These are phyloP conservation scores for Drosophila arawakana DNA, from an alignment of 1,140 invertebrate species.

Conservation along the genomic window DNA sequence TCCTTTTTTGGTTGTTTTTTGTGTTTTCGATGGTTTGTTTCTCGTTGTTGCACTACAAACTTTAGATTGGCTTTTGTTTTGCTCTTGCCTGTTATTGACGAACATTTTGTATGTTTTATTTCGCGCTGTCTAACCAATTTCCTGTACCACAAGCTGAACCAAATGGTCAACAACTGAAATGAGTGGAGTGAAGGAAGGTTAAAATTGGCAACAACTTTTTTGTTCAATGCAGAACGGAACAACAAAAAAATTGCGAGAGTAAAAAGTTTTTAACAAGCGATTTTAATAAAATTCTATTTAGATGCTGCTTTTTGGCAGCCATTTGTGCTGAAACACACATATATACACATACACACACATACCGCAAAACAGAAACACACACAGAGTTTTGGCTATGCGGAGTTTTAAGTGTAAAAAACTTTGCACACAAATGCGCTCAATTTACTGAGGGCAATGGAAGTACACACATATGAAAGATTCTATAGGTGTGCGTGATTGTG, in stretches of 20 bases:
- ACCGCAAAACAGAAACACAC: constrained; percentile 4
- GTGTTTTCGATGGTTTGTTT: neutral
- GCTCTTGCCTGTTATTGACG: constrained; percentile 69
- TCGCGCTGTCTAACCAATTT: constrained; percentile 71
- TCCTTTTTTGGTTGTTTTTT: constrained; percentile 3
- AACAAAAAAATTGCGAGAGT: constrained; percentile 14
- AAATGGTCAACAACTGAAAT: constrained; percentile 45
- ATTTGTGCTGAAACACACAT: constrained; percentile 14
- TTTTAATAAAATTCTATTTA: constrained; percentile 83
- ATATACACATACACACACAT: constrained; percentile 7
- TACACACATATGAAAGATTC: neutral
- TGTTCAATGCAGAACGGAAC: constrained; percentile 31
- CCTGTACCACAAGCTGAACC: constrained; percentile 63
- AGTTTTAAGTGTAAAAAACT: constrained; percentile 35
- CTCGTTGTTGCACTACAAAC: constrained; percentile 42
- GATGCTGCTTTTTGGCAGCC: constrained; percentile 56
- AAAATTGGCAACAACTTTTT: constrained; percentile 66
- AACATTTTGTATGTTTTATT: constrained; percentile 76
- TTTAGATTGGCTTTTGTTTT: constrained; percentile 75
- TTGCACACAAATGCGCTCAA: constrained; percentile 43
- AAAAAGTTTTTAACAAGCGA: constrained; percentile 78
- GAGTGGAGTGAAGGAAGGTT: neutral
- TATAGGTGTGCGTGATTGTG: constrained; percentile 12
- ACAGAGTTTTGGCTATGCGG: constrained; percentile 20
- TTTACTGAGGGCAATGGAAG: constrained; percentile 30